phyloP scores from a whole-genome alignment of 2,888 invertebrate genomes.

The Oscheius myriophilus region DNA sequence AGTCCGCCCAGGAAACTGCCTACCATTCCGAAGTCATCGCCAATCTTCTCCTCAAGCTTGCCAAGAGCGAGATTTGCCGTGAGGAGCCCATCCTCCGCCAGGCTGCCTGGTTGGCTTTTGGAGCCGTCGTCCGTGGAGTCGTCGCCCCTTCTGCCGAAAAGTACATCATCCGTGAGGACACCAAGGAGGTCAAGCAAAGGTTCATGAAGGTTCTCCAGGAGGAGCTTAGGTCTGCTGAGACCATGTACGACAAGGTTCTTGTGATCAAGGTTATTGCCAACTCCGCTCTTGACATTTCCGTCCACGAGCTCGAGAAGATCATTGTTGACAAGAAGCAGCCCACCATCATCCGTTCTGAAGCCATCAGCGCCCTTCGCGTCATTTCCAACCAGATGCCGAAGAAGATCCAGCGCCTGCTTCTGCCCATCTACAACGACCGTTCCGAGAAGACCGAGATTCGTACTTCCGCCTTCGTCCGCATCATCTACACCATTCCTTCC shows the following conservation, averaged over 20 bases:
- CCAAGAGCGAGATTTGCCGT: constrained; percentile 32
- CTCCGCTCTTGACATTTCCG: constrained; percentile 60
- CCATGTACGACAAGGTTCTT: constrained; percentile 60
- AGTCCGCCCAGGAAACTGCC: constrained; percentile 45
- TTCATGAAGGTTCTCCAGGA: constrained; percentile 46
- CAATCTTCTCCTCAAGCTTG: constrained; percentile 53
- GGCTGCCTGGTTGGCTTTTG: constrained; percentile 52
- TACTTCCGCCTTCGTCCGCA: constrained; percentile 54
- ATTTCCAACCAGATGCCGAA: constrained; percentile 40
- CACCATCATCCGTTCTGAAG: constrained; percentile 55
- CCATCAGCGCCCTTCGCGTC: constrained; percentile 63
- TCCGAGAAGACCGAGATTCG: constrained; percentile 59
- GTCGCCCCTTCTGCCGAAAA: constrained; percentile 36
- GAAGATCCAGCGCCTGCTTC: constrained; percentile 49
- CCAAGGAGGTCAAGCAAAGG: constrained; percentile 49
- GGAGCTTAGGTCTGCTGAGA: constrained; percentile 38
- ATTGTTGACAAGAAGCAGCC: constrained; percentile 50
- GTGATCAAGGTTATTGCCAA: constrained; percentile 65
- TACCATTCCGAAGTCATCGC: constrained; percentile 53
- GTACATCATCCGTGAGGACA: constrained; percentile 38
- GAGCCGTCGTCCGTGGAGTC: constrained; percentile 51
- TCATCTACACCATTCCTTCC: constrained; percentile 56
- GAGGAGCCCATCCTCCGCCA: constrained; percentile 44
- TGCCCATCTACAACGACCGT: constrained; percentile 62
- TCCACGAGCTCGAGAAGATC: constrained; percentile 60